phyloP scores from a whole-genome alignment of 2,888 invertebrate species.

The Hirtodrosophila duncani region DNA sequence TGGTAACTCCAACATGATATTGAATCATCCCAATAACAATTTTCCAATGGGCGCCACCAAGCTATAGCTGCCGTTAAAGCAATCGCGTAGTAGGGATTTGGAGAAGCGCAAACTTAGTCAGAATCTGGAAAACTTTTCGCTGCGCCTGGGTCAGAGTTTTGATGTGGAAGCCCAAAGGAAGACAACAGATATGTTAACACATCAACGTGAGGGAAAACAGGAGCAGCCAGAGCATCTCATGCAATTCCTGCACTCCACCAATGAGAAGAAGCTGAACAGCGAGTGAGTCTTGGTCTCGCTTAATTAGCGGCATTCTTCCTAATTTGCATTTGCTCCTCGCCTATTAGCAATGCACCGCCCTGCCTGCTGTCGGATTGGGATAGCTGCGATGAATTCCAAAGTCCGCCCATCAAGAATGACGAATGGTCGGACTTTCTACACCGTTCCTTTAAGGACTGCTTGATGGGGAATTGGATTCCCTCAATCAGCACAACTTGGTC shows the following conservation, averaged over 20 bases:
- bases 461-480: conserved; percentile 87
- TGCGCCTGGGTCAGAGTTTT: conserved; percentile 74
- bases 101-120: conserved; percentile 78
- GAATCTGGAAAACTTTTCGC: conserved; percentile 78
- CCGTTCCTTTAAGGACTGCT: conserved; percentile 89
- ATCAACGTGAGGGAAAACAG: conserved; percentile 33
- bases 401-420: conserved; percentile 87
- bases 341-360: conserved; percentile 74
- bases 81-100: conserved; percentile 72
- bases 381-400: conserved; percentile 80
- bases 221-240: too few species aligned
- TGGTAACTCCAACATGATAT: conserved; percentile 77
- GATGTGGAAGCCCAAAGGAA: conserved; percentile 63
- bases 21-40: conserved; percentile 77
- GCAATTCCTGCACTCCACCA: conserved; percentile 60
- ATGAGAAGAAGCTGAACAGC: conserved; percentile 73
- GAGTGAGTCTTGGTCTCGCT: conserved; percentile 58
- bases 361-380: conserved; percentile 77
- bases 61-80: too few species aligned
- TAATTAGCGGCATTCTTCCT: too few species aligned
- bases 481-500: conserved; percentile 85
- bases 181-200: conserved; percentile 54
- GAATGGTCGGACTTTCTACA: conserved; percentile 92
- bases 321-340: too few species aligned
- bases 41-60: conserved; percentile 42